Evolutionary conservation across 1,140 invertebrate genomes (phyloP), one percentile per base, ranked within the genome.

Genomic region (Cyphomyrmex costatus): DNA sequence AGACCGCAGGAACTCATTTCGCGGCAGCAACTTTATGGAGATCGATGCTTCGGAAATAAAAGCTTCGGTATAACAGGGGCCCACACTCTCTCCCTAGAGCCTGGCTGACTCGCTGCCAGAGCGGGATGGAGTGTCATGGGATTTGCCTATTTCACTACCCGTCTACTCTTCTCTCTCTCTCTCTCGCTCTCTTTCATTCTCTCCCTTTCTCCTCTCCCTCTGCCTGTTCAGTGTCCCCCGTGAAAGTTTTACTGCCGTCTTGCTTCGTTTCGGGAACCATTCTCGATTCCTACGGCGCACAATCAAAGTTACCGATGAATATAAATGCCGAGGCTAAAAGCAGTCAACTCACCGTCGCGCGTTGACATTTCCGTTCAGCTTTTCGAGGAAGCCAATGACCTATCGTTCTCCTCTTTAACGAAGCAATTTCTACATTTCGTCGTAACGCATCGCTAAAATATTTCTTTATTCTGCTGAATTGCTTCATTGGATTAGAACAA

Each of bases 271-370:
- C 63, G 51, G 82, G 65, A 49, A 76, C 61, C 88, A 82, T 70
- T 86, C 70, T 86, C 85, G 66, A 46, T 73, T 65, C 70, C 88
- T 66, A 73, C 16, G 63, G 56, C 46, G 77, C 71, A 86, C 73
- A 89, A 89, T 90, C 88, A 90, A 90, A 90, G 88, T 90, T 90
- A 76, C 85, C 88, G 88, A 90, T 90, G 88, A 90, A 90, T 90
- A 90, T 90, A 90, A 90, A 90, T 90, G 88, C 70, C 84, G 76
- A 66, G 71, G 65, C 53, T 89, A 86, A 87, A 82, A 83, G 78
- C 46, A 80, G 77, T 61, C 88, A 74, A 71, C 71, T 86, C 89
- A 78, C 89, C 36, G 88, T 77, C 65, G 33, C 49, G n/a, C 65
- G 60, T 70, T 53, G 65, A 88, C 80, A 42, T 74, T 61, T 56